Evolutionary conservation across 2,888 invertebrate genomes (phyloP).

Genomic region (Quadroppia sp.): DNA sequence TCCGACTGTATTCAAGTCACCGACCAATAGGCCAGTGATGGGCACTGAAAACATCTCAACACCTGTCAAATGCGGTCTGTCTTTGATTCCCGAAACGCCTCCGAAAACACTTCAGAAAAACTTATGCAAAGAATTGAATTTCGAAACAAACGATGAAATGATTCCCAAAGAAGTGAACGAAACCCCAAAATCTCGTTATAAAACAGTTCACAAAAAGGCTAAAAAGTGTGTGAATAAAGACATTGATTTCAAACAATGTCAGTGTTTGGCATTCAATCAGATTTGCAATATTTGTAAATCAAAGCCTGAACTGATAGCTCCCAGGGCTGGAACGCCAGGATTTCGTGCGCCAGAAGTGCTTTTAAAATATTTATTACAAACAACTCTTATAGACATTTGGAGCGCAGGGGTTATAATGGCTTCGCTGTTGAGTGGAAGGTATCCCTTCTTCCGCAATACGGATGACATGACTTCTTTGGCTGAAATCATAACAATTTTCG

Average conservation of each 20-base stretch:
- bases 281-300: constrained; percentile 66
- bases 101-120: constrained; percentile 42
- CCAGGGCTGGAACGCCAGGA: constrained; percentile 82
- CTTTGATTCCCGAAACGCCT: constrained; percentile 42
- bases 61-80: constrained; percentile 24
- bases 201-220: constrained; percentile 24
- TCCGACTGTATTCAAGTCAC: constrained; percentile 19
- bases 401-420: constrained; percentile 79
- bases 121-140: background rate
- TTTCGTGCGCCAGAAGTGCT: constrained; percentile 82
- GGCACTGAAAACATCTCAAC: constrained; percentile 11
- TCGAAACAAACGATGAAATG: constrained; percentile 5
- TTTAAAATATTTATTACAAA: constrained; percentile 72
- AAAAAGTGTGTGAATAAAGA: constrained; percentile 29
- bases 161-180: constrained; percentile 35
- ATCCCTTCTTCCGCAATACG: constrained; percentile 76
- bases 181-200: constrained; percentile 33
- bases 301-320: constrained; percentile 62
- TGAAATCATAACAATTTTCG: constrained; percentile 75
- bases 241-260: constrained; percentile 56
- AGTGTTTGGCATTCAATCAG: constrained; percentile 64
- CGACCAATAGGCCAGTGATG: background rate
- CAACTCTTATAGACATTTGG: constrained; percentile 82
- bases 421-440: constrained; percentile 69
- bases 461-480: constrained; percentile 74